These are phyloP conservation scores for Antechinus flavipes DNA, from an alignment of 2,113 vertebrate genomes.

Conservation along the genomic window DNA sequence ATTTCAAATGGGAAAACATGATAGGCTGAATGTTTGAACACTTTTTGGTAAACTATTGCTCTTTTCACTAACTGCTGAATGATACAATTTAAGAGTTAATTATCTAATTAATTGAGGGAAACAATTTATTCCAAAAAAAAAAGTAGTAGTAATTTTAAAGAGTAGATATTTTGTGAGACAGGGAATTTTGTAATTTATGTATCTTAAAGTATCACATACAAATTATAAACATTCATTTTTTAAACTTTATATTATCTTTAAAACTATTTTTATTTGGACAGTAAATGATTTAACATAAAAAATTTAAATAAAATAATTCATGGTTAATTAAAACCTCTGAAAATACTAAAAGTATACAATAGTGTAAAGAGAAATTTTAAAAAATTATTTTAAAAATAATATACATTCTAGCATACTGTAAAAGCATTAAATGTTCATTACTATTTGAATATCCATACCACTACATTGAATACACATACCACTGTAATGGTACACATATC, in stretches of 20 bases:
- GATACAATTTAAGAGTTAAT: background rate
- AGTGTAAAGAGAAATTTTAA: conserved; percentile 52
- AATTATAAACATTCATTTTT: conserved; percentile 36
- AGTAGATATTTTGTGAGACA: background rate
- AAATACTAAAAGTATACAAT: conserved; percentile 65
- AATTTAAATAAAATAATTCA: conserved; percentile 64
- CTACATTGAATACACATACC: background rate
- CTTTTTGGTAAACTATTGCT: background rate
- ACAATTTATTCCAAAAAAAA: conserved; percentile 5
- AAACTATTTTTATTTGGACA: conserved; percentile 68
- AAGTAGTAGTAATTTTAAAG: conserved; percentile 14
- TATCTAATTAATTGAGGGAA: background rate
- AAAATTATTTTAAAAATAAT: conserved; percentile 43
- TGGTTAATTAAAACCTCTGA: conserved; percentile 67
- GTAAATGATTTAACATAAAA: conserved; percentile 65
- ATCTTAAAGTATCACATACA: conserved; percentile 34
- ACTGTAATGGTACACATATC: background rate
- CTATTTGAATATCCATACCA: background rate
- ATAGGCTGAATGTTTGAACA: conserved; percentile 10
- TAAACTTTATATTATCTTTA: background rate
- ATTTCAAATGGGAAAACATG: conserved; percentile 54
- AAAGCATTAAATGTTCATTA: conserved; percentile 20
- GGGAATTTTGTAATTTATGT: background rate
- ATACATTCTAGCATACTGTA: conserved; percentile 20
- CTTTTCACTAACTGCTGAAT: background rate